A percentile compares a stretch with the other conserved stretches of the same genome.
Conservation (phyloP, 2,113 vertebrate species). For the Mormyrus iriodes region DNA sequence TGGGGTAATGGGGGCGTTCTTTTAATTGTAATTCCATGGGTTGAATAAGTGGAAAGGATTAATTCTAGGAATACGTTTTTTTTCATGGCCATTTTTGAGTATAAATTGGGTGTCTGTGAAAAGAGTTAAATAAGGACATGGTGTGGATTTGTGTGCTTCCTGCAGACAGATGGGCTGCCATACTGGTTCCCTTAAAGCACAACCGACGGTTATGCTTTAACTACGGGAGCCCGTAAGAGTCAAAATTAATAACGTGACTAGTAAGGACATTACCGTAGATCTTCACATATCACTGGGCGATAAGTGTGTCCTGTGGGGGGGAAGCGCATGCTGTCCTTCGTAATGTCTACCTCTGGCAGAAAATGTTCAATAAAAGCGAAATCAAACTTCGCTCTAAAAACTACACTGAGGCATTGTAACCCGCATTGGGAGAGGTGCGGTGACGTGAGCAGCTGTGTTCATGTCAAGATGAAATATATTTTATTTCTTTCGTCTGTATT, state of each 20-base stretch:
- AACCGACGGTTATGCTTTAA: not conserved
- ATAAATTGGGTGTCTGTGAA: not conserved
- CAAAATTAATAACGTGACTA: not conserved
- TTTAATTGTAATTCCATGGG: not conserved
- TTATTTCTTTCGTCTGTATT: not conserved
- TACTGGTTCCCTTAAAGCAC: not conserved
- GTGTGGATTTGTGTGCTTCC: not conserved
- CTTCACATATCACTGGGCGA: not conserved
- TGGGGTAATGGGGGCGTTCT: not conserved
- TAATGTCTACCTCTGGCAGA: not conserved
- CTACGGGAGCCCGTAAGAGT: not conserved
- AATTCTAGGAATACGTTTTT: not conserved
- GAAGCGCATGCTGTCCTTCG: not conserved
- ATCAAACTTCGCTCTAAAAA: not conserved
- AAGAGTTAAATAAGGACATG: not conserved
- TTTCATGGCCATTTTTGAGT: not conserved
- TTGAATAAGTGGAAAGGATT: slow-evolving; percentile 1
- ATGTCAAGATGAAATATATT: not conserved
- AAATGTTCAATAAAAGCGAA: not conserved
- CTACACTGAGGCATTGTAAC: not conserved
- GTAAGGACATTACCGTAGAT: not conserved
- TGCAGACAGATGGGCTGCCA: not conserved
- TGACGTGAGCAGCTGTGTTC: not conserved
- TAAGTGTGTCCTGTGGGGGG: not conserved
- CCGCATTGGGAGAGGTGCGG: not conserved